Percentiles rank a stretch among this genome's conserved stretches.
Evolutionary conservation across 2,888 invertebrate species (phyloP).

Genomic region (Cheilosia variabilis): DNA sequence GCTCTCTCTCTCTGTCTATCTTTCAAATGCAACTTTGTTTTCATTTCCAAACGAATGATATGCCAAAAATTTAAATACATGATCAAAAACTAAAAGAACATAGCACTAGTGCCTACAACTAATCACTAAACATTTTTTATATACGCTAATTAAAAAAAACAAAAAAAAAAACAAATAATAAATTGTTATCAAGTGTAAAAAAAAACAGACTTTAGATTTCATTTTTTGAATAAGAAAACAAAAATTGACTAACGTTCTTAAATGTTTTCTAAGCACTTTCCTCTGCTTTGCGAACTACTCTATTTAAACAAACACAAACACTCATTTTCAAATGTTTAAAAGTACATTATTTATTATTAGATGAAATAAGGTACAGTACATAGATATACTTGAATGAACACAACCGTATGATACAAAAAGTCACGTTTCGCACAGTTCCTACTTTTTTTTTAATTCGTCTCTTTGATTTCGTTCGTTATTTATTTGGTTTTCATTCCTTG

Average conservation of each 20-base stretch:
- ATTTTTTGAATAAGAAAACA: constrained; percentile 27
- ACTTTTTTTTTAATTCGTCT: constrained; percentile 50
- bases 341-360: constrained; percentile 39
- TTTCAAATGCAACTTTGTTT: constrained; percentile 26
- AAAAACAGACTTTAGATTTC: constrained; percentile 45
- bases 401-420: constrained; percentile 37
- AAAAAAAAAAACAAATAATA: constrained; percentile 42
- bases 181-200: constrained; percentile 61
- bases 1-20: constrained; percentile 1
- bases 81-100: constrained; percentile 71
- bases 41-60: constrained; percentile 66
- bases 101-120: constrained; percentile 82
- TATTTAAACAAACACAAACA: background rate
- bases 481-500: background rate
- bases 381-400: constrained; percentile 31
- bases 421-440: constrained; percentile 72
- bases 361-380: constrained; percentile 16
- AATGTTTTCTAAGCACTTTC: constrained; percentile 32
- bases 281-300: constrained; percentile 40
- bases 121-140: constrained; percentile 76
- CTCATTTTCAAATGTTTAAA: constrained; percentile 10
- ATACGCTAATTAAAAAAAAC: constrained; percentile 65
- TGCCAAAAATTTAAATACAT: constrained; percentile 50
- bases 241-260: constrained; percentile 9
- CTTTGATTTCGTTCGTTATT: constrained; percentile 28